These are phyloP conservation scores for Crepidodera aurea DNA, from an alignment of 2,888 invertebrate species.

Conservation along the genomic window DNA sequence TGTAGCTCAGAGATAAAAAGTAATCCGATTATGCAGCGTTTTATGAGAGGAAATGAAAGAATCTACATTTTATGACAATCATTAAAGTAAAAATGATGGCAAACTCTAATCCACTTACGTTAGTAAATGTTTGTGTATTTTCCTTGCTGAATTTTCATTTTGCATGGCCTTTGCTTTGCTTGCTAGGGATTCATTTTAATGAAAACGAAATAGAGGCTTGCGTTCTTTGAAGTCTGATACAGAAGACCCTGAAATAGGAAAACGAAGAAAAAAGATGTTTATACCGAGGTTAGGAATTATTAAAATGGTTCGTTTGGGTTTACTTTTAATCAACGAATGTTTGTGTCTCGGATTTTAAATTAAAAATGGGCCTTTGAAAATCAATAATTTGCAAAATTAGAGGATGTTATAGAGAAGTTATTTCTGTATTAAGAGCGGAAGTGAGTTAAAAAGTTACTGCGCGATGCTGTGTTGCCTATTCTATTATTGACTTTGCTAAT, in stretches of 20 bases:
- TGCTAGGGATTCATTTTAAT: conserved; percentile 26
- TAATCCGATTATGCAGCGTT: conserved; percentile 37
- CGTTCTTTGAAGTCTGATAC: conserved; percentile 23
- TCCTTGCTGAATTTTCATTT: conserved; percentile 30
- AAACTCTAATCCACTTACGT: conserved; percentile 24
- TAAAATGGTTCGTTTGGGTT: conserved; percentile 2
- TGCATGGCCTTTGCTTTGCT: conserved; percentile 7
- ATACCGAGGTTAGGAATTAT: not conserved
- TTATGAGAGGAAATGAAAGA: conserved; percentile 30
- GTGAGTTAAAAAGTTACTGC: too few species aligned
- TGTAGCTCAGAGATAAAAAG: conserved; percentile 35
- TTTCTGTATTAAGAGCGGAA: too few species aligned
- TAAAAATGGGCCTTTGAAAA: too few species aligned
- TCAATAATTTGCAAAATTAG: too few species aligned
- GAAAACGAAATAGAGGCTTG: conserved; percentile 20
- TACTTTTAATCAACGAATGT: not conserved
- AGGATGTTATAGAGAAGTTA: too few species aligned
- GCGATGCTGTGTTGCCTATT: too few species aligned
- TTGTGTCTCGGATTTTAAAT: too few species aligned
- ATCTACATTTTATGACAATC: conserved; percentile 30
- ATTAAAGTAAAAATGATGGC: conserved; percentile 28
- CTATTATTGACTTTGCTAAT: too few species aligned
- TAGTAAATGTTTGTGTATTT: conserved; percentile 31
- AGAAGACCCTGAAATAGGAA: conserved; percentile 4
- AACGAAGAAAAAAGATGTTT: not conserved